Evolutionary conservation across 2,797 vertebrate species (phyloP), one percentile per base, ranked within the genome.

Genomic region (Meda fulgida): DNA sequence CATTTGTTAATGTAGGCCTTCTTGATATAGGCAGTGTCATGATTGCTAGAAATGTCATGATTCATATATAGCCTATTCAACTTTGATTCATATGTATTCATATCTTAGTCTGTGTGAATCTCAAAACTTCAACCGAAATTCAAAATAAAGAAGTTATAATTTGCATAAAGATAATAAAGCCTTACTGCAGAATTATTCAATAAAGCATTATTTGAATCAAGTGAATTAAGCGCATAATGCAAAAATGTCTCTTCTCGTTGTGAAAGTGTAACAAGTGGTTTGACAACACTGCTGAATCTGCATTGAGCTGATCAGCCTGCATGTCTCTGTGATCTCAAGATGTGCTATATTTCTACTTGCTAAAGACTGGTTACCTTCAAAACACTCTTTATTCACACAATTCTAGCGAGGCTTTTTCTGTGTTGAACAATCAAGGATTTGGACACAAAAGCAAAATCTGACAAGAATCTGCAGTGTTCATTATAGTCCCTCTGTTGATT

Each of bases 351-450:
- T 34, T 31, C 26, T 34, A 13, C 18, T 46, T 34, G 40, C 60
- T 29, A 34, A 66, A 67, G 11, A 51, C 78, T 51, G n/a, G 21
- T 23, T n/a, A 9, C 73, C 21, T 53, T 75, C 26, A 66, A 77
- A n/a, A 77, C 51, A 18, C 51, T 43, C 76, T 55, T 76, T 58
- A 76, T 76, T 38, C 46, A 46, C 43, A 40, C n/a, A 34, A 14
- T 14, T 53, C 23, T 11, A 77, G 2, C 8, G 16, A 46, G 23
- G 40, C 34, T 53, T 51, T 1, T 1, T 29, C 43, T 58, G 31
- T 78, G 31, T 84, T 43, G 34, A 67, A 29, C 60, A 66, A 84
- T 84, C 38, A 70, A 40, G 31, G 18, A 51, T 40, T 58, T 81
- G 34, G 31, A 72, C 51, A 60, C 46, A 58, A 79, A 84, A 80